Evolutionary conservation across 2,113 vertebrate genomes (phyloP), one percentile per base, ranked within the genome.

Genomic region (Myrmecobius fasciatus): DNA sequence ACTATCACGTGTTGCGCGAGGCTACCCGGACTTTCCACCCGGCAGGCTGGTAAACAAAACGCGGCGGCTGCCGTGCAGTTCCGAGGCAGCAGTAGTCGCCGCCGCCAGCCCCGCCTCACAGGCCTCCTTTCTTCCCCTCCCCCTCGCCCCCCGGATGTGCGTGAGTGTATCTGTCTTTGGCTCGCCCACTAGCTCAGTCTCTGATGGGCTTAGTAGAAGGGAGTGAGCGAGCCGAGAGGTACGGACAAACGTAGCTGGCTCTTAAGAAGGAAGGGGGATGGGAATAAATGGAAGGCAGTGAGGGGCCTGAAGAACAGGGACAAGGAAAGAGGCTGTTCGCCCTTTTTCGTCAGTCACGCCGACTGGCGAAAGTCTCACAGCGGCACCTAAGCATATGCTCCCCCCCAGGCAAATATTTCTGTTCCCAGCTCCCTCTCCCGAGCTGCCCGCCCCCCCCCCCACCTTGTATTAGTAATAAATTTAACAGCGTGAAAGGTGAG

Each of bases 401-500:
- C 89, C 89, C 89, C 43, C 89, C 89, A 31, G 89, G 47, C 48
- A 49, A 90, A 49, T 49, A 31, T 90, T 90, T 90, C 89, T 49
- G 36, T 49, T 52, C 20, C 25, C 28, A 3, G 14, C 91, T 52
- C 54, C 60, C 48, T 46, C 28, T 47, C 26, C 25, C 43, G 53
- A 2, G 46, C 54, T 75, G 25, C 7, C 9, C 3, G 8, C 11
- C 49, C 92, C 92, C 31, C 52, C 48, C 43, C 95, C 97, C 98
- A 95, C 98, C 98, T 98, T 97, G 95, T 96, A 98, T 98, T 97
- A 97, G 95, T 96, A 96, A 98, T 95, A 96, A 96, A 95, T 67
- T 92, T 51, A 95, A 93, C 93, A 91, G 92, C 90, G 28, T n/a
- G 75, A 53, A 93, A 92, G 26, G 75, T 49, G 91, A 47, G 94